Conservation (phyloP, 2,797 vertebrate genomes). For the Delichon dasypus region DNA sequence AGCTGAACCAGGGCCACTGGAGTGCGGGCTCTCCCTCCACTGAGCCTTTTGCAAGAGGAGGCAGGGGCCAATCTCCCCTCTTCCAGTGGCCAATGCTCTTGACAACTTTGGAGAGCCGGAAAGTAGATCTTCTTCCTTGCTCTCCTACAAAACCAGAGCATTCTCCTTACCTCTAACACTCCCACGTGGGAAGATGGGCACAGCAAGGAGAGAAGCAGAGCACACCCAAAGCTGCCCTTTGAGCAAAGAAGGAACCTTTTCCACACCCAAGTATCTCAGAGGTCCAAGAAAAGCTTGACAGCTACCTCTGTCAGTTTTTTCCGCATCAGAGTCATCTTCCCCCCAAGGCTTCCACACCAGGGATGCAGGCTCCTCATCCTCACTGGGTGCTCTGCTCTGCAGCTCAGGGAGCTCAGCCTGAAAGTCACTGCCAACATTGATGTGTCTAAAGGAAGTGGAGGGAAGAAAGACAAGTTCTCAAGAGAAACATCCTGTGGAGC, state of each 20-base stretch:
- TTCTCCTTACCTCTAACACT: neutral
- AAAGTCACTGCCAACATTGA: neutral
- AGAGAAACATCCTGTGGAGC: neutral
- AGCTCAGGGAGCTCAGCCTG: neutral
- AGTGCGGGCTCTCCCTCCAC: neutral
- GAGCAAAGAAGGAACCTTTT: rapidly evolving
- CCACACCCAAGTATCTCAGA: rapidly evolving
- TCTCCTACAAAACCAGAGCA: neutral
- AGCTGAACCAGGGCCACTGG: too few species aligned
- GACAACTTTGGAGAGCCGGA: neutral
- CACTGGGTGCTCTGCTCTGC: neutral
- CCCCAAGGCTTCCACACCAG: neutral
- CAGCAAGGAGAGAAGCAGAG: neutral
- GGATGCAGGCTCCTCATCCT: neutral
- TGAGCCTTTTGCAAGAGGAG: neutral
- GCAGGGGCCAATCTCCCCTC: neutral
- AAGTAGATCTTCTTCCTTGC: too few species aligned
- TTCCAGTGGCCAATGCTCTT: neutral
- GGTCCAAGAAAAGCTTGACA: neutral
- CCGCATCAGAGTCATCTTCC: neutral
- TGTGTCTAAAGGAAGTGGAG: neutral
- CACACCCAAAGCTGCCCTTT: neutral
- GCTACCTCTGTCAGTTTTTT: neutral
- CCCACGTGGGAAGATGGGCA: rapidly evolving
- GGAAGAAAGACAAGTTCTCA: neutral